A percentile compares a stretch with the other conserved stretches of the same genome.
Conservation (phyloP, 2,888 invertebrate species). For the Zelleria hepariella region DNA sequence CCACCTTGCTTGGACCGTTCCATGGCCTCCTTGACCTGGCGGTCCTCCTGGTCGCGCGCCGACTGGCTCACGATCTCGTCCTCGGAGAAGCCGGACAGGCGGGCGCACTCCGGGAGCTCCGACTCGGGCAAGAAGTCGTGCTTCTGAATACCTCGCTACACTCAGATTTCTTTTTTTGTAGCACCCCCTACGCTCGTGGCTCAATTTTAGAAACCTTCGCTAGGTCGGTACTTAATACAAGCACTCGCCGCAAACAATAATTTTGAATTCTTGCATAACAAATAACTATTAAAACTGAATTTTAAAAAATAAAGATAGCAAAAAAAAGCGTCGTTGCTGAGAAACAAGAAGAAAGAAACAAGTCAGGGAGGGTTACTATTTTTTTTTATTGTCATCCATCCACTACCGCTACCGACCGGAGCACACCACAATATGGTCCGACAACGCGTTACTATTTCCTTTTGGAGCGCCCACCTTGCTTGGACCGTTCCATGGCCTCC, state of each 20-base stretch:
- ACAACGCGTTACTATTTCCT: slow-evolving; percentile 28
- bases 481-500: slow-evolving; percentile 81
- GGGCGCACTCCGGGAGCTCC: slow-evolving; percentile 79
- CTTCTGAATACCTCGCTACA: too few relatives aligned
- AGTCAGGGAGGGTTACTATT: neutral
- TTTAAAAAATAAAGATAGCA: too few relatives aligned
- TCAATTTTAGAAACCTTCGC: too few relatives aligned
- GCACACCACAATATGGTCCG: neutral
- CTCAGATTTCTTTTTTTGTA: too few relatives aligned
- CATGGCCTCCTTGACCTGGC: slow-evolving; percentile 78
- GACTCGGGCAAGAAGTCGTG: slow-evolving; percentile 90
- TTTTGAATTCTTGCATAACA: too few relatives aligned
- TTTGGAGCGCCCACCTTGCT: slow-evolving; percentile 55
- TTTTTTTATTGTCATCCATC: neutral
- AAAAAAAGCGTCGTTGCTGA: too few relatives aligned
- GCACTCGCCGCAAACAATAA: too few relatives aligned
- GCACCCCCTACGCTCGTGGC: too few relatives aligned
- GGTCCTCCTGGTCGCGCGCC: slow-evolving; percentile 71
- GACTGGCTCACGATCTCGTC: slow-evolving; percentile 70
- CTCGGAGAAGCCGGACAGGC: slow-evolving; percentile 79
- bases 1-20: slow-evolving; percentile 78
- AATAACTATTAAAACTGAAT: too few relatives aligned
- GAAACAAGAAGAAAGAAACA: neutral
- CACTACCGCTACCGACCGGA: neutral
- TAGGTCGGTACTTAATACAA: too few relatives aligned